These are phyloP conservation scores for Prosopocoilus inquinatus DNA, from an alignment of 2,888 invertebrate genomes.

Conservation along the genomic window DNA sequence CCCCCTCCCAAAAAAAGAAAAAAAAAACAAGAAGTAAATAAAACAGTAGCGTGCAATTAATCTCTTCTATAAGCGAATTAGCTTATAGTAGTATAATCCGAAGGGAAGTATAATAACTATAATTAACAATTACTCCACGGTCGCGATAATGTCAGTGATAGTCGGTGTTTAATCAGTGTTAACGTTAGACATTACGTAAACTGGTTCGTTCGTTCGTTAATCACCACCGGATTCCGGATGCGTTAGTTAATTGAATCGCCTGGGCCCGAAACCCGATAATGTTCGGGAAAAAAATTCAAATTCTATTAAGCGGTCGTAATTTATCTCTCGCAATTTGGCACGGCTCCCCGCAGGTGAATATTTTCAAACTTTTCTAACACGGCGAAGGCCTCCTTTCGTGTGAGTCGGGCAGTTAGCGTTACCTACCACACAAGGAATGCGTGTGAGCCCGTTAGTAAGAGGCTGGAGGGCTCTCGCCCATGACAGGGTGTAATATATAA, in stretches of 20 bases:
- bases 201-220: conserved; percentile 26
- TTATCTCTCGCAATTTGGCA: too few relatives aligned
- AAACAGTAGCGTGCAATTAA: too few relatives aligned
- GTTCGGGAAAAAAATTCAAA: too few relatives aligned
- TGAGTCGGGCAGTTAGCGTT: conserved; percentile 30
- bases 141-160: conserved; percentile 8
- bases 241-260: conserved; percentile 21
- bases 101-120: conserved; percentile 3
- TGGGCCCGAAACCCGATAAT: background rate
- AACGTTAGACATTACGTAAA: conserved; percentile 21
- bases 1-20: too few relatives aligned
- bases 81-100: background rate
- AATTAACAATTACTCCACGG: conserved; percentile 8
- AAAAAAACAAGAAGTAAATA: too few relatives aligned
- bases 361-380: conserved; percentile 22
- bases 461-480: conserved; percentile 41
- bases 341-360: conserved; percentile 24
- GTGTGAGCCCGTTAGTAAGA: conserved; percentile 42
- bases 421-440: conserved; percentile 41
- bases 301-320: too few relatives aligned
- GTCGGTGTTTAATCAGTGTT: conserved; percentile 12
- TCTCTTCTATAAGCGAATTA: too few relatives aligned
- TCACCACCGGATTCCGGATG: conserved; percentile 16
- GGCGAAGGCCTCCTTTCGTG: conserved; percentile 23
- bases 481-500: conserved; percentile 47